Conservation (phyloP, 2,113 vertebrate genomes). For the Prunella fulvescens region DNA sequence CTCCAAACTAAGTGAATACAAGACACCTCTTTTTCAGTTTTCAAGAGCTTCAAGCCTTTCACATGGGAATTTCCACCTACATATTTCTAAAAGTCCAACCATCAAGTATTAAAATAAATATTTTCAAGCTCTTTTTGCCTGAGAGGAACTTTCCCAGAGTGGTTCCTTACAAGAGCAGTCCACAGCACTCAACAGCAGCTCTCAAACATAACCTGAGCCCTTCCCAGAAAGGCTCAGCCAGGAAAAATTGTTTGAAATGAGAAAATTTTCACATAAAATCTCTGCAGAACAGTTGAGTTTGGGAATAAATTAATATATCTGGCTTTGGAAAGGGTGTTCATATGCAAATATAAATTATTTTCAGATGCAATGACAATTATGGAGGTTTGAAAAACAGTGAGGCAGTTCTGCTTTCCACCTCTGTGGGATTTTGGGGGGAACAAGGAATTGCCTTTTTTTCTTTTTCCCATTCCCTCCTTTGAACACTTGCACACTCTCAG, state of each 20-base stretch:
- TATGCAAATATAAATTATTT: neutral
- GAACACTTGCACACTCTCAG: accelerated
- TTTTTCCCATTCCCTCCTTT: neutral
- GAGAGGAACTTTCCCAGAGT: neutral
- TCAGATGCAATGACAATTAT: neutral
- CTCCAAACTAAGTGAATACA: neutral
- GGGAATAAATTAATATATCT: neutral
- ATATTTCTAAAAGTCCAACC: neutral
- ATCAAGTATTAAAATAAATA: neutral
- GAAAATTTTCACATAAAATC: neutral
- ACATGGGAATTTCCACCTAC: neutral
- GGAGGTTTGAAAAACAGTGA: neutral
- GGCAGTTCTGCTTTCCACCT: neutral
- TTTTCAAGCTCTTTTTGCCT: neutral
- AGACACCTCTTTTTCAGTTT: neutral
- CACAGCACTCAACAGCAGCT: neutral
- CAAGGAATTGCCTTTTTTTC: accelerated
- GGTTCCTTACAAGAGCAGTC: neutral
- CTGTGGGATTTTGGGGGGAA: neutral
- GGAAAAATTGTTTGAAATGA: neutral
- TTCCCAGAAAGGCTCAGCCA: neutral
- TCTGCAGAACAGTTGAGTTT: neutral
- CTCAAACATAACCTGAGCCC: neutral
- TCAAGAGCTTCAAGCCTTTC: neutral
- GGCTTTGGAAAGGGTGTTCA: neutral